These are phyloP conservation scores for Gallinago solitaria DNA, from an alignment of 2,797 vertebrate species.

Conservation along the genomic window DNA sequence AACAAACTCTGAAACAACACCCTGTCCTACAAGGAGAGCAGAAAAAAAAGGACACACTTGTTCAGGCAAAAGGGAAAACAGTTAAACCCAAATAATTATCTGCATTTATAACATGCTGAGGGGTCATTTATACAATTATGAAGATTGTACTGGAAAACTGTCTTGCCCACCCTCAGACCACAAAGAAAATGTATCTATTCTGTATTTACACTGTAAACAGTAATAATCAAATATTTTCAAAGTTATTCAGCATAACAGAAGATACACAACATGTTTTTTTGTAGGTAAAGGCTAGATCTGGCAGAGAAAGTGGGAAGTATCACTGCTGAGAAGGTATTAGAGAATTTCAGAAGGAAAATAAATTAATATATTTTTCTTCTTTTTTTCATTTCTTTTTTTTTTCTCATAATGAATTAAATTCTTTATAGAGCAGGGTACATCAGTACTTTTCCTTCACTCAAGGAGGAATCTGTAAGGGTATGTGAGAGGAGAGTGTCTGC, in stretches of 20 bases:
- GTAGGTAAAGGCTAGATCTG: neutral
- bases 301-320: neutral
- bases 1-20: neutral
- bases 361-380: neutral
- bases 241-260: neutral
- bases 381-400: neutral
- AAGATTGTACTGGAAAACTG: neutral
- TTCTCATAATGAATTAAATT: neutral
- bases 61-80: neutral
- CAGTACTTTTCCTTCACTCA: neutral
- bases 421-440: neutral
- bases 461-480: neutral
- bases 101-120: neutral
- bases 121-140: neutral
- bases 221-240: neutral
- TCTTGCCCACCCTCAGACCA: neutral
- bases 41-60: neutral
- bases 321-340: neutral
- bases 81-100: neutral
- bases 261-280: neutral
- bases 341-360: neutral
- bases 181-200: neutral
- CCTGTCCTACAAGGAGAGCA: neutral
- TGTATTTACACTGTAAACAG: neutral
- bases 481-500: neutral